Percentiles rank a stretch among this genome's conserved stretches.
Evolutionary conservation across 2,797 vertebrate species (phyloP).

Genomic region (Trematocara caparti): DNA sequence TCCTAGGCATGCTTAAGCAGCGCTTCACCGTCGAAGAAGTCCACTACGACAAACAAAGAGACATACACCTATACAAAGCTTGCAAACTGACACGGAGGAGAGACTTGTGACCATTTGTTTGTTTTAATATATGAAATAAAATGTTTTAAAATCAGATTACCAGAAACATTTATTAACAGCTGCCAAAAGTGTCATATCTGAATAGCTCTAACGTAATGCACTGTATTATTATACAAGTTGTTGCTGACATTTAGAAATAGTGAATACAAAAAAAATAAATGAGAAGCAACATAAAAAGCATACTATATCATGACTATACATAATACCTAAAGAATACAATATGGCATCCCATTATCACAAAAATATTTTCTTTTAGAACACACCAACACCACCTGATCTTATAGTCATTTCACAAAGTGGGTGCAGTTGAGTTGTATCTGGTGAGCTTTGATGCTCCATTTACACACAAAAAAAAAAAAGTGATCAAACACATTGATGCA

Average conservation of each 20-base stretch:
- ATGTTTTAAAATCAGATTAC: slow-evolving; percentile 6
- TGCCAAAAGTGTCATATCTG: slow-evolving; percentile 76
- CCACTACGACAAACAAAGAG: slow-evolving; percentile 82
- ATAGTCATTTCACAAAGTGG: background rate
- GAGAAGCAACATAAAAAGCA: slow-evolving; percentile 63
- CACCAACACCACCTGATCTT: background rate
- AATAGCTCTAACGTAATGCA: slow-evolving; percentile 70
- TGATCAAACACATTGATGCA: background rate
- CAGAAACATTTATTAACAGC: slow-evolving; percentile 74
- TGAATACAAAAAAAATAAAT: slow-evolving; percentile 54
- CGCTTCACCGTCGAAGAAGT: slow-evolving; percentile 81
- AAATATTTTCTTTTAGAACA: slow-evolving; percentile 19
- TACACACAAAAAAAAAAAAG: background rate
- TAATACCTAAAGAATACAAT: slow-evolving; percentile 63
- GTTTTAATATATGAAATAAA: background rate
- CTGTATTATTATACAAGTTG: slow-evolving; percentile 66
- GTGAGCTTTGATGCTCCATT: background rate
- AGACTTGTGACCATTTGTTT: slow-evolving; percentile 66
- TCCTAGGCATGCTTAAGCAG: slow-evolving; percentile 81
- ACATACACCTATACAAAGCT: slow-evolving; percentile 87
- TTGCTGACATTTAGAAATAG: slow-evolving; percentile 70
- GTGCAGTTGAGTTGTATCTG: background rate
- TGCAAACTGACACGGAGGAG: slow-evolving; percentile 53
- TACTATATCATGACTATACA: slow-evolving; percentile 60
- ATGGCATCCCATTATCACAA: slow-evolving; percentile 49